These are phyloP conservation scores for Cavia porcellus DNA, from an alignment of 2,113 vertebrate genomes.

Conservation along the genomic window DNA sequence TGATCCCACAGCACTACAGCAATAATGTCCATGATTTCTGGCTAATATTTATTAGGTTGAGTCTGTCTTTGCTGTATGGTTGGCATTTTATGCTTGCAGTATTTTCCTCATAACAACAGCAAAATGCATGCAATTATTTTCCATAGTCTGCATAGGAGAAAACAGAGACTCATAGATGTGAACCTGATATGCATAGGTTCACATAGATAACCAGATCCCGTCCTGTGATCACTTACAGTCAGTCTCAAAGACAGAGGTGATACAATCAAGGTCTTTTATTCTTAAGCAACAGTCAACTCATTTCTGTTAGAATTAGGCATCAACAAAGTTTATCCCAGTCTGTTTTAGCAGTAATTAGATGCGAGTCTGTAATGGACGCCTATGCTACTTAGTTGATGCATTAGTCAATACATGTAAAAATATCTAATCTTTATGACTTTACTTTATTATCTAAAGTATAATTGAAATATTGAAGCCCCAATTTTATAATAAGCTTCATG, in stretches of 20 bases:
- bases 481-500: neutral
- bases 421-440: neutral
- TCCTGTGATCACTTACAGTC: neutral
- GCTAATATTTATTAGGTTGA: neutral
- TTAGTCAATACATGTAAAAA: neutral
- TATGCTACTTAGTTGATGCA: neutral
- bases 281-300: neutral
- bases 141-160: neutral
- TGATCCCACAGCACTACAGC: rapidly evolving
- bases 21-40: neutral
- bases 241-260: neutral
- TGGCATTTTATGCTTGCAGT: neutral
- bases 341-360: neutral
- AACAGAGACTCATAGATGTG: neutral
- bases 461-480: neutral
- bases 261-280: neutral
- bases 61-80: neutral
- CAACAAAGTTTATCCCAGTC: neutral
- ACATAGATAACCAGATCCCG: neutral
- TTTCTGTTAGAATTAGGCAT: neutral
- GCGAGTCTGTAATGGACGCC: neutral
- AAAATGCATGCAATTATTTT: neutral
- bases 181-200: neutral
- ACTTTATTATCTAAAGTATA: neutral
- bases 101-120: neutral